These are phyloP conservation scores for Lordiphosa andalusiaca DNA, from an alignment of 2,888 invertebrate genomes.

Conservation along the genomic window DNA sequence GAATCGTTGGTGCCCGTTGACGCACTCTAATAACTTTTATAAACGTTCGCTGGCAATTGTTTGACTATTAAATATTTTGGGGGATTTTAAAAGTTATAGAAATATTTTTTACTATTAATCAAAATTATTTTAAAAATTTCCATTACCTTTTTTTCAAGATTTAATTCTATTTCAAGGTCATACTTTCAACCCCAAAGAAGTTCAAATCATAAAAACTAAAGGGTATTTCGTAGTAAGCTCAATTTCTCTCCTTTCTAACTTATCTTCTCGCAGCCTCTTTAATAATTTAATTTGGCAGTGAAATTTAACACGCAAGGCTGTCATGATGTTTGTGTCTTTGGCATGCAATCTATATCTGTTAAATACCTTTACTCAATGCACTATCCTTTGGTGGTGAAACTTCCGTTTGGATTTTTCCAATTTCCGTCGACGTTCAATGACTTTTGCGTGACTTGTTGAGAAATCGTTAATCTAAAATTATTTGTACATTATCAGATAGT, in stretches of 20 bases:
- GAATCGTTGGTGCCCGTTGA: conserved; percentile 35
- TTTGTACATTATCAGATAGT: conserved; percentile 3
- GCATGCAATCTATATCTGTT: conserved; percentile 56
- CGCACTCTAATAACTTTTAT: conserved; percentile 71
- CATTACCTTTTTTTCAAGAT: no score
- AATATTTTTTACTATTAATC: no score
- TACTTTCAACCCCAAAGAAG: no score
- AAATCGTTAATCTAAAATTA: conserved; percentile 36
- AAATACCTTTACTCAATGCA: conserved; percentile 44
- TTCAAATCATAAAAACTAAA: no score
- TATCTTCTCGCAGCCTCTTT: conserved; percentile 34
- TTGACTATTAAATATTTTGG: conserved; percentile 46
- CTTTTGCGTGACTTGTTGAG: conserved; percentile 62
- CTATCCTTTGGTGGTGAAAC: conserved; percentile 47
- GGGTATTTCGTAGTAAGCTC: no score
- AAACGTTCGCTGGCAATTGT: conserved; percentile 49
- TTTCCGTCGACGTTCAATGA: conserved; percentile 61
- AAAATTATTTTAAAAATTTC: no score
- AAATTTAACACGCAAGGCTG: conserved; percentile 48
- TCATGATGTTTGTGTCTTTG: conserved; percentile 1
- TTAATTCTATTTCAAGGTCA: no score
- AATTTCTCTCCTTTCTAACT: background rate
- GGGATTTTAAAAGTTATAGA: conserved; percentile 10
- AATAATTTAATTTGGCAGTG: conserved; percentile 61
- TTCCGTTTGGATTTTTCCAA: conserved; percentile 48